phyloP scores from a whole-genome alignment of 2,113 vertebrate genomes.

The Mesoclemmys tuberculata region DNA sequence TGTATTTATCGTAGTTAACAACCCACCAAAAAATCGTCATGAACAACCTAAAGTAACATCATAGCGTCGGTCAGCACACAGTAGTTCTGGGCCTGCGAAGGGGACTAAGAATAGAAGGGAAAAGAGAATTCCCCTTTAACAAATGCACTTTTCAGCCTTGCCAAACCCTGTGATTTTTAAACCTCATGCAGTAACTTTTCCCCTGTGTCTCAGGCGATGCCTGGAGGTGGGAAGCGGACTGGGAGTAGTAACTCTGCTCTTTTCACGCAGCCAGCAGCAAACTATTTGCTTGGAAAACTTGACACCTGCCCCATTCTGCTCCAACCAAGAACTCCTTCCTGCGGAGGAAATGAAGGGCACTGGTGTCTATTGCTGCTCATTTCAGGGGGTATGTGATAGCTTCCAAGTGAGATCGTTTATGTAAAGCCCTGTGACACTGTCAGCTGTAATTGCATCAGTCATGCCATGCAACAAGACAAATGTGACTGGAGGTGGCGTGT shows the following conservation, averaged over 20 bases:
- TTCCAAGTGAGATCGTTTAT: not conserved
- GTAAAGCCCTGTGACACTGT: constrained; percentile 15
- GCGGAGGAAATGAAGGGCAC: not conserved
- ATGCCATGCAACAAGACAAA: constrained; percentile 10
- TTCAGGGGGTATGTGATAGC: constrained; percentile 11
- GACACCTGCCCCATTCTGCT: not conserved
- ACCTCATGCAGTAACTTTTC: not conserved
- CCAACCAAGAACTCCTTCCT: not conserved
- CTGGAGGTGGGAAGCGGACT: too few species aligned
- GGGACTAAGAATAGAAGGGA: not conserved
- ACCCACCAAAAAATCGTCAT: not conserved
- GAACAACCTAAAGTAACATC: not conserved
- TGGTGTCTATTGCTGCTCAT: not conserved
- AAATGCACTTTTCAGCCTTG: accelerated
- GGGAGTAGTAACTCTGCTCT: not conserved
- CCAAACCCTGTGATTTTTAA: too few species aligned
- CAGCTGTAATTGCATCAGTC: constrained; percentile 44
- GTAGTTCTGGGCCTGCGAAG: not conserved
- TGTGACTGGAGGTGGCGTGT: constrained; percentile 25
- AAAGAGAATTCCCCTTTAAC: not conserved
- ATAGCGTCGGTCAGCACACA: not conserved
- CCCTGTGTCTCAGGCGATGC: not conserved
- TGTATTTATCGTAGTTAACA: not conserved
- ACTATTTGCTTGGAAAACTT: not conserved
- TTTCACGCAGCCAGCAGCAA: not conserved